Evolutionary conservation across 1,140 invertebrate species (phyloP).

Genomic region (Pissodes strobi): DNA sequence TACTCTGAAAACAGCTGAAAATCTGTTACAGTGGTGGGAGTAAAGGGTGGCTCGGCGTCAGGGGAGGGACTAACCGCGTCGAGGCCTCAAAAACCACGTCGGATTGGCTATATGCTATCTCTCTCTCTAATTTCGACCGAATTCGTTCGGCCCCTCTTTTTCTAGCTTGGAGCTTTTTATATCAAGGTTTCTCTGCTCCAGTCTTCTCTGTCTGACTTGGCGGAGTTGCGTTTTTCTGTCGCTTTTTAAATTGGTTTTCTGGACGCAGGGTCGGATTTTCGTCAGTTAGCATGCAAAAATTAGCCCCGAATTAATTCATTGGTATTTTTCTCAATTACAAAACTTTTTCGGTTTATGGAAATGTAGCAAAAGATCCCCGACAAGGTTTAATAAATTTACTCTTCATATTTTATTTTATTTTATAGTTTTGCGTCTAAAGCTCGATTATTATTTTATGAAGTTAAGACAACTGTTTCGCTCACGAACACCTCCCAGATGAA

Average conservation of each 20-base stretch:
- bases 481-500: too few species aligned
- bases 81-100: conserved; percentile 57
- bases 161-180: conserved; percentile 27
- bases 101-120: conserved; percentile 55
- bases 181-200: conserved; percentile 33
- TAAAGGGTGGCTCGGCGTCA: conserved; percentile 52
- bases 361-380: too few species aligned
- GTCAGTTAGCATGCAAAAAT: too few species aligned
- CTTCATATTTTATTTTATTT: too few species aligned
- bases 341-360: too few species aligned
- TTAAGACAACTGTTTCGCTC: too few species aligned
- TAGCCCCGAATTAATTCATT: too few species aligned
- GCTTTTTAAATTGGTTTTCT: conserved; percentile 32
- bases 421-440: too few species aligned
- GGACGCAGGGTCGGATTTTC: conserved; percentile 32
- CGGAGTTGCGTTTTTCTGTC: conserved; percentile 21
- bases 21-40: conserved; percentile 44
- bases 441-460: too few species aligned
- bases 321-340: too few species aligned
- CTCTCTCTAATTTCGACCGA: conserved; percentile 42
- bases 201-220: conserved; percentile 37
- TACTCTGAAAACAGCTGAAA: conserved; percentile 45
- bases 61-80: conserved; percentile 55
- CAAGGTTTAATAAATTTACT: too few species aligned
- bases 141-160: conserved; percentile 27